Base-by-base conservation (phyloP, 2,113 vertebrate genomes). In the Gracilinanus agilis region DNA sequence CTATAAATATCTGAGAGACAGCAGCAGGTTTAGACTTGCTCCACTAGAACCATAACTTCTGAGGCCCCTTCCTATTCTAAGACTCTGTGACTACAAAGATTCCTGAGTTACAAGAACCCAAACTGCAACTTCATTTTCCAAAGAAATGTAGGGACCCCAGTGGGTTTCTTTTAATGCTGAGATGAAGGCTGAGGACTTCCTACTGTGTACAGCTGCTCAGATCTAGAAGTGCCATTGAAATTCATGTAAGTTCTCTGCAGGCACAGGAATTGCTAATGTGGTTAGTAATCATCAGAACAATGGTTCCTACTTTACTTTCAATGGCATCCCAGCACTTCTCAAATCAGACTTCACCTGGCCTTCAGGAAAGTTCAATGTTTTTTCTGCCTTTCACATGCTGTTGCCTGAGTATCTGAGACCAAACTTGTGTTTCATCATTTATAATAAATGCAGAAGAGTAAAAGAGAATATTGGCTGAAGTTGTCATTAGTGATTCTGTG, bases 361-460 rank as follows among this genome's bases (percentile, higher is more conserved):
- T 94, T 89, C 25, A 89, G 40, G 23, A 94, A 40, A 89, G 44
- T 92, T 49, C 24, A 16, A 23, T 83, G 40, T 83, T 83, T 40
- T 83, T 83, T 83, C 34, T 40, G 67, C n/a, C 67, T 40, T 92
- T 53, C 90, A 44, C 27, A 94, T 54, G 1, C 40, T 90, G 16
- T 40, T 55, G 2, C 19, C 55, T 61, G 25, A 90, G 55, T 44
- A 7, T 9, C 44, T 54, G 40, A 3, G 40, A 11, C 56, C 24
- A 88, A 90, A 27, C 2, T 83, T 29, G 54, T 55, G 0, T 90
- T 1, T 75, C 24, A 53, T 16, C 92, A 19, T 91, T 94, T 89
- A 93, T 83, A 83, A 83, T 40, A 40, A 75, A 34, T 40, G 88
- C 93, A 96, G 34, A 88, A 95, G 44, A 21, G 13, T 93, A 56